Conservation (phyloP, 2,113 vertebrate genomes). For the Harpagus bidentatus region DNA sequence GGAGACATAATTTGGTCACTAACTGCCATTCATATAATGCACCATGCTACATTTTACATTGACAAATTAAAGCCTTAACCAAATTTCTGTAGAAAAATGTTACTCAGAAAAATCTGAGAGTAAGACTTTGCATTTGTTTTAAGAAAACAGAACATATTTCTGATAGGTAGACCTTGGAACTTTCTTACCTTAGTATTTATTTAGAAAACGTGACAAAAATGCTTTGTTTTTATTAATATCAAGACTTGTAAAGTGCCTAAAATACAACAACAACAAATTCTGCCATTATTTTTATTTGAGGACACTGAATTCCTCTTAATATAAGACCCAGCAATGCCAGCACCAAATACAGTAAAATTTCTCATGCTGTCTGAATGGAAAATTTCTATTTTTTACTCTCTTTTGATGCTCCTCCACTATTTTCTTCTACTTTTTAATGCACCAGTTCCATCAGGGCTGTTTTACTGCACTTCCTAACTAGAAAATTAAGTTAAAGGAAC, state of each 20-base stretch:
- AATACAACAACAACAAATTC: slow-evolving; percentile 10
- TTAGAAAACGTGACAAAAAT: not conserved
- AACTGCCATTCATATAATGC: not conserved
- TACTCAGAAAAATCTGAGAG: not conserved
- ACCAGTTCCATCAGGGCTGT: not conserved
- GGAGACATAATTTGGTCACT: not conserved
- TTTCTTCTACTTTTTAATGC: not conserved
- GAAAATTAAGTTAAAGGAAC: not conserved
- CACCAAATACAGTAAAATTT: not conserved
- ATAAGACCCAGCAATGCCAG: not conserved
- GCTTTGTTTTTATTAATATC: not conserved
- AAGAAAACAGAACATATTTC: not conserved
- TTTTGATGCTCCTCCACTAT: not conserved
- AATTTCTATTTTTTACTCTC: slow-evolving; percentile 4
- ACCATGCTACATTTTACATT: not conserved
- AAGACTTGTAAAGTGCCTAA: not conserved
- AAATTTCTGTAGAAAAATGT: not conserved
- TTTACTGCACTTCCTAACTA: not conserved
- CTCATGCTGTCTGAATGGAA: not conserved
- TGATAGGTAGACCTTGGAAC: not conserved
- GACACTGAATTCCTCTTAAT: not conserved
- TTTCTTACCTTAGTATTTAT: not conserved
- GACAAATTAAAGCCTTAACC: not conserved
- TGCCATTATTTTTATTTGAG: slow-evolving; percentile 30
- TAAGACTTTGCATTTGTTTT: not conserved